These are phyloP conservation scores for Julus scanicus DNA, from an alignment of 2,888 invertebrate species.

Conservation along the genomic window DNA sequence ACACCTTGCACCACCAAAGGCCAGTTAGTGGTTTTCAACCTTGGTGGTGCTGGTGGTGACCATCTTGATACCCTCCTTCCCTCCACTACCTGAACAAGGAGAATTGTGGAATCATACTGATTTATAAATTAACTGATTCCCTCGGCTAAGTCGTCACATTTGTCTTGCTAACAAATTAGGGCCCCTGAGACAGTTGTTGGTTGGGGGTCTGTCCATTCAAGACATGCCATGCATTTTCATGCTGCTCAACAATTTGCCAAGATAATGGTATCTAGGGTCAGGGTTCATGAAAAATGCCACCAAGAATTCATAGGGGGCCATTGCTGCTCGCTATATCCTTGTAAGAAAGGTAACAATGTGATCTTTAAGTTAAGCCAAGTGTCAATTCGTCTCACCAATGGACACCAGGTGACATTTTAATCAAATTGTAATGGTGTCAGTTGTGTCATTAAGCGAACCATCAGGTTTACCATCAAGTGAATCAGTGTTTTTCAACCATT, in stretches of 20 bases:
- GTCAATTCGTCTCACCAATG: too few relatives aligned
- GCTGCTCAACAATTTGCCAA: conserved; percentile 25
- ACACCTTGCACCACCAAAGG: conserved; percentile 44
- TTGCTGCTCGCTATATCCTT: too few relatives aligned
- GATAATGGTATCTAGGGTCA: background rate
- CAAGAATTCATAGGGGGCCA: too few relatives aligned
- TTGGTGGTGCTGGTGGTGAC: background rate
- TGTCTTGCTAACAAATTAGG: conserved; percentile 28
- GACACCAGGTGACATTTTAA: too few relatives aligned
- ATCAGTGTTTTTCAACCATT: too few relatives aligned
- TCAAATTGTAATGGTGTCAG: too few relatives aligned
- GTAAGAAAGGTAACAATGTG: too few relatives aligned
- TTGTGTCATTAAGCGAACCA: too few relatives aligned
- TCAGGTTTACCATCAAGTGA: too few relatives aligned
- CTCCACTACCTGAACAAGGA: background rate
- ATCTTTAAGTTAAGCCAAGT: too few relatives aligned
- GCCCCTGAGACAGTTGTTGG: conserved; percentile 12
- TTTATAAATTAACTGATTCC: conserved; percentile 23
- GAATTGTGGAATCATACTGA: conserved; percentile 6
- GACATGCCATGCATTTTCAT: conserved; percentile 5
- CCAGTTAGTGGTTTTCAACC: conserved; percentile 8
- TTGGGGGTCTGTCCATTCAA: background rate
- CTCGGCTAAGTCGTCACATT: conserved; percentile 3
- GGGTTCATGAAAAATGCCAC: background rate
- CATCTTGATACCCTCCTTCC: background rate